A percentile compares a stretch with the other conserved stretches of the same genome.
phyloP scores from a whole-genome alignment of 2,888 invertebrate species.

The Lottia gigantea region DNA sequence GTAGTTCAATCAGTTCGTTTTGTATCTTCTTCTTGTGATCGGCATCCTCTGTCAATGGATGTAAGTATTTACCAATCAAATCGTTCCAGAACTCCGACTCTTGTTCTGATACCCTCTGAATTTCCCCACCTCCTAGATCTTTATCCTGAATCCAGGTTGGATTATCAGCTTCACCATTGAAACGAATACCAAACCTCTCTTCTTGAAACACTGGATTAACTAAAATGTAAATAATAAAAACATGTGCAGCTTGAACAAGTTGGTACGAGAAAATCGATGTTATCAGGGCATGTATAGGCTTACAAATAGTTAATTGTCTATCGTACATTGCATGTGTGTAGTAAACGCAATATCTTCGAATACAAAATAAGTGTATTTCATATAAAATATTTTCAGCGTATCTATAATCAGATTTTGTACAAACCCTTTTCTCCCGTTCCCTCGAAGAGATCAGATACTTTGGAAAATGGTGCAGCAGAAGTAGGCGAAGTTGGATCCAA shows the following conservation, averaged over 20 bases:
- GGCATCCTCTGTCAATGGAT: constrained; percentile 91
- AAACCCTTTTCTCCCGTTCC: constrained; percentile 14
- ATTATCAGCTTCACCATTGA: constrained; percentile 14
- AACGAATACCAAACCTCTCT: constrained; percentile 10
- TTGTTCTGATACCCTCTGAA: constrained; percentile 70
- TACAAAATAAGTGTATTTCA: no score
- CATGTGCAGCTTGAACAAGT: no score
- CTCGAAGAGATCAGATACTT: constrained; percentile 10
- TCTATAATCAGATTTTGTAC: not conserved
- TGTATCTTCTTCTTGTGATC: constrained; percentile 71
- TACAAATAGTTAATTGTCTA: no score
- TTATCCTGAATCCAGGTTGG: constrained; percentile 46
- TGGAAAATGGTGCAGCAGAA: constrained; percentile 16
- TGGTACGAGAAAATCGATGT: no score
- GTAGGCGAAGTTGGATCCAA: not conserved
- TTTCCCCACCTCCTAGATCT: constrained; percentile 25
- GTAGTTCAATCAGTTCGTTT: constrained; percentile 81
- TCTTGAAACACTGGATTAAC: constrained; percentile 39
- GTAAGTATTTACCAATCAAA: constrained; percentile 90
- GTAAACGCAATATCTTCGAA: no score
- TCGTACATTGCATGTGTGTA: not conserved
- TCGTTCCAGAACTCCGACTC: constrained; percentile 95
- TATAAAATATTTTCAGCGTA: no score
- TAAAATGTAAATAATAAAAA: constrained; percentile 18
- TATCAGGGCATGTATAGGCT: no score